Conservation (phyloP, 2,797 vertebrate species). For the Pseudocheirus occidentalis region DNA sequence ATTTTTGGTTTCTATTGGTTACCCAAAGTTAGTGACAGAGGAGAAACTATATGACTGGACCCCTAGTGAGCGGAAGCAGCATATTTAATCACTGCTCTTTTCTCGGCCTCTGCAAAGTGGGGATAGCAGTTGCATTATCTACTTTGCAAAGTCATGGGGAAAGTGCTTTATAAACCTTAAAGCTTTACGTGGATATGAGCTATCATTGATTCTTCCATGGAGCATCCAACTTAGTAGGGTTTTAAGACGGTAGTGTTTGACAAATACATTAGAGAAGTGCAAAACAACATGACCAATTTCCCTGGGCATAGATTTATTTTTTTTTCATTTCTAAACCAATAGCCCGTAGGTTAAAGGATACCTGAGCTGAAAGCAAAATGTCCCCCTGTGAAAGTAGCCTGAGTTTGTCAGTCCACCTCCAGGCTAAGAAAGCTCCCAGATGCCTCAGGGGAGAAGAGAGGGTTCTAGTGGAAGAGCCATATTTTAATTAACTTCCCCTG, state of each 20-base stretch:
- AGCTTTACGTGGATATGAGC: not conserved
- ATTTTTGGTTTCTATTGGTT: not conserved
- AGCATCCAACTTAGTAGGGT: not conserved
- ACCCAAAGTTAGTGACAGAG: not conserved
- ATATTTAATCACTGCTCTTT: not conserved
- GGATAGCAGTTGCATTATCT: not conserved
- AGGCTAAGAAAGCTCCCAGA: constrained; percentile 68
- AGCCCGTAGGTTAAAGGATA: not conserved
- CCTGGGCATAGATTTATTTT: not conserved
- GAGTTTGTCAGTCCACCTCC: constrained; percentile 40
- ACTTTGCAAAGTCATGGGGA: not conserved
- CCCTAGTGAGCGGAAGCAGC: not conserved
- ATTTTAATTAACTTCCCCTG: constrained; percentile 75
- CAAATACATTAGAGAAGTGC: not conserved
- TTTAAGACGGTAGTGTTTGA: not conserved
- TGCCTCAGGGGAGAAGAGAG: constrained; percentile 39
- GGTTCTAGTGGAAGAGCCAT: constrained; percentile 58
- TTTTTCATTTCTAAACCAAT: not conserved
- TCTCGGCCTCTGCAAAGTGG: not conserved
- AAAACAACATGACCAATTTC: not conserved
- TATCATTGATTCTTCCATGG: not conserved
- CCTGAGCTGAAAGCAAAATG: not conserved
- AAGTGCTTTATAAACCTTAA: not conserved
- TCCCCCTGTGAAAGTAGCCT: not conserved
- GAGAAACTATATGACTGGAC: not conserved